phyloP scores from a whole-genome alignment of 2,888 invertebrate species.

The Agrochola circellaris region DNA sequence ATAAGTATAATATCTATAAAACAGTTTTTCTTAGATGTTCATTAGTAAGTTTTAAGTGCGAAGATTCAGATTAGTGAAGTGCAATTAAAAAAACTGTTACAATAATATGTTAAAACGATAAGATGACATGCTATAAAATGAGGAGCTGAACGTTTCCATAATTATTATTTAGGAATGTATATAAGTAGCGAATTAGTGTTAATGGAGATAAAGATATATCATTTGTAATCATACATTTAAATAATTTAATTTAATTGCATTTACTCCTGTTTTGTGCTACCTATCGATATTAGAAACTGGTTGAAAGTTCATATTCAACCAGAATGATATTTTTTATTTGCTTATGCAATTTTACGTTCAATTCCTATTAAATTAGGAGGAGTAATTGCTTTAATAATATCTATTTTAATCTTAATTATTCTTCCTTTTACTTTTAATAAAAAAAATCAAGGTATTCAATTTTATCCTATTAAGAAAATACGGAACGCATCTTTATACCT shows the following conservation, averaged over 20 bases:
- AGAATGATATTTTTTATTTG: slow-evolving; percentile 96
- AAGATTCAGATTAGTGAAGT: slow-evolving; percentile 57
- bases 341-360: slow-evolving; percentile 95
- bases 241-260: slow-evolving; percentile 6
- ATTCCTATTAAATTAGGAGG: slow-evolving; percentile 94
- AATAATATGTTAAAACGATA: slow-evolving; percentile 57
- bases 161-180: slow-evolving; percentile 48
- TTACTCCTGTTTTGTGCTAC: slow-evolving; percentile 1
- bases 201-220: slow-evolving; percentile 37
- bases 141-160: slow-evolving; percentile 36
- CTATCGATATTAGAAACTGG: slow-evolving; percentile 8
- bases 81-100: slow-evolving; percentile 47
- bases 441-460: slow-evolving; percentile 90
- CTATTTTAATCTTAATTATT: no score
- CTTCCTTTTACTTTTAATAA: no score
- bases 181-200: slow-evolving; percentile 54
- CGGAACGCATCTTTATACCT: not conserved
- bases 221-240: slow-evolving; percentile 31
- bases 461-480: slow-evolving; percentile 89
- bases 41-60: slow-evolving; percentile 59
- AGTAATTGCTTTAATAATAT: no score
- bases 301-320: slow-evolving; percentile 93
- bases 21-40: slow-evolving; percentile 45
- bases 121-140: slow-evolving; percentile 34
- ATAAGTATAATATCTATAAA: slow-evolving; percentile 47